Evolutionary conservation across 2,113 vertebrate genomes (phyloP), one percentile per base, ranked within the genome.

Genomic region (Poeciliopsis occidentalis): DNA sequence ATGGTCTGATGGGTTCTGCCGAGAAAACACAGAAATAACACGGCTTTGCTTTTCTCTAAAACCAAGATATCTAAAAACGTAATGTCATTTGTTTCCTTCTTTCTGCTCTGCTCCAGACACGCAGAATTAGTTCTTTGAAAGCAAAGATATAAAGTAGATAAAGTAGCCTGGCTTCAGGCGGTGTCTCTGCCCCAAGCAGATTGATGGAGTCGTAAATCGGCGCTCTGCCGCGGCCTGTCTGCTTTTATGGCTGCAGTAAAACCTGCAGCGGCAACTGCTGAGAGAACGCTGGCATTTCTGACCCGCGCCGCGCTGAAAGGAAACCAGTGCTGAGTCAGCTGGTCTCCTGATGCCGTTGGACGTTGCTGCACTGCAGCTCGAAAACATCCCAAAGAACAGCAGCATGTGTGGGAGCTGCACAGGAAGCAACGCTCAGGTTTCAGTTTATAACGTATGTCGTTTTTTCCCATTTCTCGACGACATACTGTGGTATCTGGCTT

Each of bases 171-270:
- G 69, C 82, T 61, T 61, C 65, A 3, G 44, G 74, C 64, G 4
- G 32, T 3, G 47, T 79, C 75, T 81, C 51, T 3, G 29, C 71
- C 62, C 4, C 34, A 3, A 64, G 71, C 72, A 80, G 70, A 85
- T 86, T 84, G 78, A 91, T 89, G 82, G 82, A 72, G 70, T 81
- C 82, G 78, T 91, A 86, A 90, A 89, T 85, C 64, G 64, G 71
- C 73, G 74, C 64, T 24, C 2, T 24, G 81, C 84, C 84, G 78
- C 66, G 8, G 63, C 87, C 84, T 34, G 75, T 69, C 84, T 74
- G 75, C 26, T 69, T 86, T 85, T 73, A 76, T 66, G 19, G 82
- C 77, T 70, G 69, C 75, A 69, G 67, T 74, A 66, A 84, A 82
- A 79, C 71, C 65, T 34, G 61, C 39, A 60, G 64, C 8, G 32